phyloP scores from a whole-genome alignment of 2,797 vertebrate species.

The Pristis pectinata region DNA sequence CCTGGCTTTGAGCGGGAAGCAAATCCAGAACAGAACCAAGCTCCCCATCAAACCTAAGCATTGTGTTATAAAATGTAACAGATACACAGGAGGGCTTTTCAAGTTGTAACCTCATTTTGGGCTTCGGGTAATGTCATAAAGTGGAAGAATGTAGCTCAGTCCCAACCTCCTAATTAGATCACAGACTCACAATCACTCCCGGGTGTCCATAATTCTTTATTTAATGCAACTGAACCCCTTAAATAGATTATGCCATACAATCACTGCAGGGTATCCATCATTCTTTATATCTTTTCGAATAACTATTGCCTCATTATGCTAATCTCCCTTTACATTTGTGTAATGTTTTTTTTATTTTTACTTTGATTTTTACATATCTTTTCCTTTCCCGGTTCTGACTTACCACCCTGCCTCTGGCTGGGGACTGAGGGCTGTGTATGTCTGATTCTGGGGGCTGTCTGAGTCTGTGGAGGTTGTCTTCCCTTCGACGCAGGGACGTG shows the following conservation, averaged over 20 bases:
- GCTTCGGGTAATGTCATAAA: conserved; percentile 29
- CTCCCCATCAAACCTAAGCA: not conserved
- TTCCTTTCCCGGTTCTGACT: not conserved
- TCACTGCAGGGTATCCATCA: conserved; percentile 32
- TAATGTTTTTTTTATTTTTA: not conserved
- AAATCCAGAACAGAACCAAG: not conserved
- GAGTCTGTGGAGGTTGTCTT: not conserved
- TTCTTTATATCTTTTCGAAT: conserved; percentile 30
- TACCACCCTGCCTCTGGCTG: not conserved
- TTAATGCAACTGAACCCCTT: conserved; percentile 33
- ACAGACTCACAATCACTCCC: conserved; percentile 26
- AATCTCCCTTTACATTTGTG: not conserved
- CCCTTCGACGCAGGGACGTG: not conserved
- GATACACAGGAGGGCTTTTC: not conserved
- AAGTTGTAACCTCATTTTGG: not conserved
- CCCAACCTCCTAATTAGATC: conserved; percentile 26
- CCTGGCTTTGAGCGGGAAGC: not conserved
- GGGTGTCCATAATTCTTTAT: conserved; percentile 33
- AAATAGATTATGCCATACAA: conserved; percentile 28
- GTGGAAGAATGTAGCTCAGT: not conserved
- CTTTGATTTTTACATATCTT: not conserved
- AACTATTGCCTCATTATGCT: conserved; percentile 28
- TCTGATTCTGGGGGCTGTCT: not conserved
- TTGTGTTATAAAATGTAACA: not conserved
- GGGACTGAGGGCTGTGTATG: not conserved